Evolutionary conservation across 2,113 vertebrate species (phyloP).

Genomic region (Pterocles orientalis): DNA sequence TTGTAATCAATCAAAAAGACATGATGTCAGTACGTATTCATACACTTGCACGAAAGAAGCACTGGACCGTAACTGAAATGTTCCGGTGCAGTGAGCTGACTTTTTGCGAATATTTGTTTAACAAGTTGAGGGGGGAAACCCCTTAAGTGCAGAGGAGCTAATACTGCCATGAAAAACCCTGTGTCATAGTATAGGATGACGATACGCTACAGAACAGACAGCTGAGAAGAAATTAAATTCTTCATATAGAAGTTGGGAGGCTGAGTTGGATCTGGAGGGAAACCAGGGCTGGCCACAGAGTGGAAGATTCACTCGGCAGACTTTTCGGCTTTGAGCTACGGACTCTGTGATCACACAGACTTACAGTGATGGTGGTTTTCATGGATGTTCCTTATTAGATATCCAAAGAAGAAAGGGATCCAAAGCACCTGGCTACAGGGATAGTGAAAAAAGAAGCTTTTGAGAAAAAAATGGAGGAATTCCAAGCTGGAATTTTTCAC

Average conservation of each 20-base stretch:
- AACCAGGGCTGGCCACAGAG: not conserved
- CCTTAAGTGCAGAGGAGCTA: not conserved
- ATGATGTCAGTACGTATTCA: no score
- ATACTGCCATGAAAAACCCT: not conserved
- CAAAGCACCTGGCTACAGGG: constrained; percentile 1
- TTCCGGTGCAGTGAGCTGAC: not conserved
- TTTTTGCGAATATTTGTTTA: not conserved
- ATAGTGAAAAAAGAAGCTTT: constrained; percentile 60
- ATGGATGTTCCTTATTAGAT: constrained; percentile 24
- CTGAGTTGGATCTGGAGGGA: not conserved
- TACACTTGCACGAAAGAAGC: not conserved
- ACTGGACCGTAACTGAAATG: not conserved
- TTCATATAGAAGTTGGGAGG: not conserved
- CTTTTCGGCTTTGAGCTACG: not conserved
- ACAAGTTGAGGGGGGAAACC: not conserved
- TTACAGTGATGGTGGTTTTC: not conserved
- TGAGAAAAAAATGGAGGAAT: not conserved
- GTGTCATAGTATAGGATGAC: not conserved
- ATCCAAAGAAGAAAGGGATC: constrained; percentile 29
- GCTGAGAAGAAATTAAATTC: not conserved
- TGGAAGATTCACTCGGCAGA: not conserved
- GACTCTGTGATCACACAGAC: not conserved
- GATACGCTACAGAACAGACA: not conserved
- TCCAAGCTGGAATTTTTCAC: constrained; percentile 13
- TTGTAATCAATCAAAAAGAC: not conserved